Base-by-base conservation (phyloP, 2,888 invertebrate genomes). In the Eilema sororculum region DNA sequence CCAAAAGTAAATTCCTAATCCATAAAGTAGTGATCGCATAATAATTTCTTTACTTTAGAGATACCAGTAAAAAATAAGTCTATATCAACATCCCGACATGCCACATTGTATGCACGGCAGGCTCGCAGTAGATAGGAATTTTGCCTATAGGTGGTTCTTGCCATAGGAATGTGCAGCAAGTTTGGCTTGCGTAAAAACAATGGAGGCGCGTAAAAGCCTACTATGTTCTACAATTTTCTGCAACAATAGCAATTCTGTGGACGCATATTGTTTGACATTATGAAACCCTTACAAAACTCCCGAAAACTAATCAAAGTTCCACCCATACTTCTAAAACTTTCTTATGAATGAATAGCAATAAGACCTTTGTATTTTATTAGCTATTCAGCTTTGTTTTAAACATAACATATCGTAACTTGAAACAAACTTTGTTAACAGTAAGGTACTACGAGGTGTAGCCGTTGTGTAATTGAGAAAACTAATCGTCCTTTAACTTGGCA, bases 301-400 rank as follows among this genome's bases (percentile, higher is more conserved):
- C 16, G 8, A 62, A n/a, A 62, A 37, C 61, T 62, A 62, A 62
- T 62, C 24, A 37, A 62, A 62, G 22, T 62, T 62, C 37, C 33
- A 62, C 24, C n/a, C 37, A 37, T 62, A 22, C 24, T 37, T 37
- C 22, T 16, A 22, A 8, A 62, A 62, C 61, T 62, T 62, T 62
- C 24, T 37, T 24, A 37, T 13, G 37, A 62, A 62, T 62, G 33
- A 9, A 24, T 61, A 22, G 37, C 37, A 4, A 62, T 37, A 16
- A 62, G 41, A 24, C 25, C 20, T 20, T 52, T 52, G n/a, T 52
- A 9, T 52, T 52, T 52, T 52, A 52, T 52, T n/a, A 52, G 8
- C 20, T n/a, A 52, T 52, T 52, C 52, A 52, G 52, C 52, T 52
- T 52, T n/a, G 52, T 52, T 52, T 46, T 52, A 52, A 52, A 52